Percentiles rank a stretch among this genome's conserved stretches.
Evolutionary conservation across 2,888 invertebrate genomes (phyloP).

Genomic region (Tromatobia lineatoria): DNA sequence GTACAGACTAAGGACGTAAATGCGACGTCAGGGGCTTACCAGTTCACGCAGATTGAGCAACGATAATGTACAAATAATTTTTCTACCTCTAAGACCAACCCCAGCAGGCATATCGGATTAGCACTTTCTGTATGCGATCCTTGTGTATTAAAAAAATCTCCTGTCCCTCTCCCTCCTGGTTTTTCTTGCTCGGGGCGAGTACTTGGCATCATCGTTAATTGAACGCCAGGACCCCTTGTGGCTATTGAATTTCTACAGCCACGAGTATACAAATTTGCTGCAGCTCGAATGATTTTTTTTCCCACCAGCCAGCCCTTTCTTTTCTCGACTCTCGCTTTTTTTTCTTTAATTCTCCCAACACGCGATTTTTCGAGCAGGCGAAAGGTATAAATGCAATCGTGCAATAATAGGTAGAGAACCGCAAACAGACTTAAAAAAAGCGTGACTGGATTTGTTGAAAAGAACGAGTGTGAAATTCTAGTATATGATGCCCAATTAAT

Average conservation of each 20-base stretch:
- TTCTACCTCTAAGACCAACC: constrained; percentile 23
- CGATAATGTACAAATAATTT: not conserved
- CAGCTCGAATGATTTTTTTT: constrained; percentile 50
- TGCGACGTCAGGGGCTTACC: not conserved
- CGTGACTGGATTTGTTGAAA: constrained; percentile 29
- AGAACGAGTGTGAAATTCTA: constrained; percentile 27
- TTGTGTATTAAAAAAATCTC: constrained; percentile 19
- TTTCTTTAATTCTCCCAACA: constrained; percentile 35
- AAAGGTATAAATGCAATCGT: constrained; percentile 39
- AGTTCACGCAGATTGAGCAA: not conserved
- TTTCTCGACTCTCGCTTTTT: constrained; percentile 23
- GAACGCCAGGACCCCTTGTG: constrained; percentile 61
- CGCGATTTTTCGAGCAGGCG: constrained; percentile 22
- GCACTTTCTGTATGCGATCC: constrained; percentile 34
- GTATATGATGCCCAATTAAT: constrained; percentile 63
- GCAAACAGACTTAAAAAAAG: constrained; percentile 10
- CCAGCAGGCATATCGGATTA: constrained; percentile 9
- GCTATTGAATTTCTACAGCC: constrained; percentile 57
- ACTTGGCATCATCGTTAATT: constrained; percentile 75
- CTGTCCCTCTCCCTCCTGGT: constrained; percentile 27
- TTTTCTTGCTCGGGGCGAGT: constrained; percentile 59
- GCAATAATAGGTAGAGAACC: constrained; percentile 23
- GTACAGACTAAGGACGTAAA: not conserved
- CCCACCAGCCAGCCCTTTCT: constrained; percentile 41
- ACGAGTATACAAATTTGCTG: constrained; percentile 47